These are phyloP conservation scores for Paracentrotus lividus DNA, from an alignment of 53 echinoderm and acorn worm genomes.

Conservation along the genomic window DNA sequence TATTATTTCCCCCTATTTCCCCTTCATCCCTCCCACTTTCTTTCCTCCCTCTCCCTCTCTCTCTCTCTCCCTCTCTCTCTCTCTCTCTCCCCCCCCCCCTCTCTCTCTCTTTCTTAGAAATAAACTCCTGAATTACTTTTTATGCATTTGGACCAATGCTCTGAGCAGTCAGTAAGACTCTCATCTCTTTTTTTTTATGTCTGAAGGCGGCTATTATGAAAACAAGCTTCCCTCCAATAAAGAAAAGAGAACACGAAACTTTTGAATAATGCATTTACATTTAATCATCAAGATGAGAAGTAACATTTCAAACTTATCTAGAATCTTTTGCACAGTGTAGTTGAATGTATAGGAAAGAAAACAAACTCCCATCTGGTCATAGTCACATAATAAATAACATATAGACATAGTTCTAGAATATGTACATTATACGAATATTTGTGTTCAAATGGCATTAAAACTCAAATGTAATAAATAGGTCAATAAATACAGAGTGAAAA, in stretches of 20 bases:
- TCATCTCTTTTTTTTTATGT: too few relatives aligned
- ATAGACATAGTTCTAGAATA: slow-evolving; percentile 68
- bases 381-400: slow-evolving; percentile 68
- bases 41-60: too few relatives aligned
- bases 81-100: too few relatives aligned
- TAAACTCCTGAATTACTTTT: too few relatives aligned
- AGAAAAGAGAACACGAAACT: not conserved
- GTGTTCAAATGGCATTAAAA: slow-evolving; percentile 55
- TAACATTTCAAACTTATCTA: slow-evolving; percentile 44
- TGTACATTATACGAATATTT: slow-evolving; percentile 65
- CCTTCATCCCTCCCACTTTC: too few relatives aligned
- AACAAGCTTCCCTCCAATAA: too few relatives aligned
- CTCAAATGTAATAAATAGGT: slow-evolving; percentile 37
- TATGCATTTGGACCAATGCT: too few relatives aligned
- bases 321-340: slow-evolving; percentile 52
- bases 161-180: too few relatives aligned
- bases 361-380: slow-evolving; percentile 13
- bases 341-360: slow-evolving; percentile 32
- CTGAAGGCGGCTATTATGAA: too few relatives aligned
- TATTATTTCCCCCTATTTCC: too few relatives aligned
- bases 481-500: slow-evolving; percentile 40
- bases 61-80: too few relatives aligned
- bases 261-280: slow-evolving; percentile 44
- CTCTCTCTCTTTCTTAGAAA: too few relatives aligned
- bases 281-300: slow-evolving; percentile 59